These are phyloP conservation scores for Ailuropoda melanoleuca DNA, from an alignment of 2,113 vertebrate species.

Conservation along the genomic window DNA sequence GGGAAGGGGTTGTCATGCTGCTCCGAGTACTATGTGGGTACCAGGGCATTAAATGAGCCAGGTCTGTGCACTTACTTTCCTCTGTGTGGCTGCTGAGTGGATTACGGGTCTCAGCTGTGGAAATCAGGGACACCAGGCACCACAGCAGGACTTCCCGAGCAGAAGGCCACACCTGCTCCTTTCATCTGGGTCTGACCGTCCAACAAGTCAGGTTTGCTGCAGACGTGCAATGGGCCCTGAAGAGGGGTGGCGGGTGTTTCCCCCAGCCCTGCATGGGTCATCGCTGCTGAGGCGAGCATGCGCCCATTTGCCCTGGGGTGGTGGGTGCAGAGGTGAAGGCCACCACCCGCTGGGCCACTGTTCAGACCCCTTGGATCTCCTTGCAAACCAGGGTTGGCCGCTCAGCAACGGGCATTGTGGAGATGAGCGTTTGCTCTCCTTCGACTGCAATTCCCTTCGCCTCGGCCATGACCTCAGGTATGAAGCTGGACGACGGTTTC, in stretches of 20 bases:
- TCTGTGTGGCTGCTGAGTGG: not conserved
- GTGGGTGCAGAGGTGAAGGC: not conserved
- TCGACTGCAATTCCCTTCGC: accelerated
- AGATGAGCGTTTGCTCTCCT: not conserved
- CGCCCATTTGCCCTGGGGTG: not conserved
- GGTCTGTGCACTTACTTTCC: not conserved
- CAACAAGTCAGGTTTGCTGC: not conserved
- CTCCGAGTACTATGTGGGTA: accelerated
- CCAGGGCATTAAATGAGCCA: not conserved
- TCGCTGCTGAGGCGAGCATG: no score
- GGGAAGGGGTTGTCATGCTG: no score
- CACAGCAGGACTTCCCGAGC: accelerated
- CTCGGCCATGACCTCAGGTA: not conserved
- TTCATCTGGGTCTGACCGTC: not conserved
- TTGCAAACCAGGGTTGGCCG: not conserved
- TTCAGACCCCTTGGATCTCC: not conserved
- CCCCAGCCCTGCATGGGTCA: no score
- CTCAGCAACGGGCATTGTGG: accelerated
- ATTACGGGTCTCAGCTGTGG: no score
- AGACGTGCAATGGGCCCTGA: not conserved
- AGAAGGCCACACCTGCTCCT: not conserved
- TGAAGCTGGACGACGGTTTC: not conserved
- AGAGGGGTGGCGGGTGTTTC: no score
- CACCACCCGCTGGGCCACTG: not conserved
- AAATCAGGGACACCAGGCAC: not conserved